A percentile compares a stretch with the other conserved stretches of the same genome.
These are phyloP conservation scores for Leptinotarsa haldemani DNA, from an alignment of 2,888 invertebrate species.

Conservation along the genomic window DNA sequence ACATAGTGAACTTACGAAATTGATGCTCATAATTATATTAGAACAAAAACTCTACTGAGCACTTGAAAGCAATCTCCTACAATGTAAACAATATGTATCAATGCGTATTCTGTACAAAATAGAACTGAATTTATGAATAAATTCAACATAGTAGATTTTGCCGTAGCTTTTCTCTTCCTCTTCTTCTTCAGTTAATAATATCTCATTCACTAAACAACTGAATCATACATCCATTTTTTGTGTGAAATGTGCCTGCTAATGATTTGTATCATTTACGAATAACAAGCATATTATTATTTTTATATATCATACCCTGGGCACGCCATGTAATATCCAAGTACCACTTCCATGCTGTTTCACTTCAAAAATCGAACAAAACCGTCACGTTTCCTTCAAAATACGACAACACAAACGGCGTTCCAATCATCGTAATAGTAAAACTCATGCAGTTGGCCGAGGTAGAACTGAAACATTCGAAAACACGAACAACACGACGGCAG, in stretches of 20 bases:
- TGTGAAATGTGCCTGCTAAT: no score
- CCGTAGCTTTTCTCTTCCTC: no score
- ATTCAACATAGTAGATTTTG: no score
- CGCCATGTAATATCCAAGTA: constrained; percentile 44
- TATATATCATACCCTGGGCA: constrained; percentile 40
- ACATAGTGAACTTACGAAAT: no score
- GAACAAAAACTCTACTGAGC: no score
- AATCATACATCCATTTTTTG: neutral
- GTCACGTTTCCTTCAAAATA: constrained; percentile 9
- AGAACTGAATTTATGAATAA: no score
- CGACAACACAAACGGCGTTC: constrained; percentile 10
- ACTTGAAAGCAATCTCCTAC: no score
- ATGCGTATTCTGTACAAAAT: no score
- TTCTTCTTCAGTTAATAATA: no score
- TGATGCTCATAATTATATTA: no score
- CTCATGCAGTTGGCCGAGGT: constrained; percentile 13
- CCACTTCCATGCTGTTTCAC: constrained; percentile 38
- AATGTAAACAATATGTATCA: no score
- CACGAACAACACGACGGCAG: constrained; percentile 5
- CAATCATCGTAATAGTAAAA: constrained; percentile 14
- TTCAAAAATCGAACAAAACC: constrained; percentile 16
- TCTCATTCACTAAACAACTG: neutral
- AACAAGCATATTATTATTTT: neutral
- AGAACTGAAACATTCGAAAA: constrained; percentile 10
- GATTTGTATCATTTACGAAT: no score